Evolutionary conservation across 2,113 vertebrate species (phyloP), one percentile per base, ranked within the genome.

Genomic region (Lipophrys pholis): DNA sequence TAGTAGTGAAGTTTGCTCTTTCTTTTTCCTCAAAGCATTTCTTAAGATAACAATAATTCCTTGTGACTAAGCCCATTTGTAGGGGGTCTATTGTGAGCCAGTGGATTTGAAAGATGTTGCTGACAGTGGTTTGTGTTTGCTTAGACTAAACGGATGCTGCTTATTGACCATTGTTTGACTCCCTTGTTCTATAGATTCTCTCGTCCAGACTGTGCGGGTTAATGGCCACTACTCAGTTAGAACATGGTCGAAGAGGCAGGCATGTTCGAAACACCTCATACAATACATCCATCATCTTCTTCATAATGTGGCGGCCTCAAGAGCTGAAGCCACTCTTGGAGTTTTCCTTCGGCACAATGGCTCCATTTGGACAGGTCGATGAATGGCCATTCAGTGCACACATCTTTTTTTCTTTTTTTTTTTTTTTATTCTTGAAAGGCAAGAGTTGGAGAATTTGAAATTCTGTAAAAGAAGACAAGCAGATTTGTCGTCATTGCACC

Each of bases 351-450:
- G 3, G 11, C 71, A 82, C 85, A 87, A 80, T 78, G 57, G 43
- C 58, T 83, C 80, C 78, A 80, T 90, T 88, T 74, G 58, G 74
- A 74, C 3, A 8, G 82, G 73, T 81, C 84, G 65, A 89, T 86
- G 56, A 72, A 43, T 56, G 43, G 42, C 60, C 74, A 62, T 45
- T 68, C 45, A 62, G 16, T 49, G 11, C 14, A 11, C 49, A 69
- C 14, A 0, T 12, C 50, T 61, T 60, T 16, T 46, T 15, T 35
- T 0, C 11, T 53, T 60, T 16, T 46, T 15, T 35, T 0, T 12
- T 53, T 14, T 35, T 30, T 30, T 30, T 30, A 2, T 30, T 30
- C 21, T 30, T 30, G 21, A 30, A 30, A 30, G 21, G 21, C 63
- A 56, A 45, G 48, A 16, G 11, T 45, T 43, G n/a, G 7, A 75